phyloP scores from a whole-genome alignment of 2,797 vertebrate genomes.

The Vireo griseus region DNA sequence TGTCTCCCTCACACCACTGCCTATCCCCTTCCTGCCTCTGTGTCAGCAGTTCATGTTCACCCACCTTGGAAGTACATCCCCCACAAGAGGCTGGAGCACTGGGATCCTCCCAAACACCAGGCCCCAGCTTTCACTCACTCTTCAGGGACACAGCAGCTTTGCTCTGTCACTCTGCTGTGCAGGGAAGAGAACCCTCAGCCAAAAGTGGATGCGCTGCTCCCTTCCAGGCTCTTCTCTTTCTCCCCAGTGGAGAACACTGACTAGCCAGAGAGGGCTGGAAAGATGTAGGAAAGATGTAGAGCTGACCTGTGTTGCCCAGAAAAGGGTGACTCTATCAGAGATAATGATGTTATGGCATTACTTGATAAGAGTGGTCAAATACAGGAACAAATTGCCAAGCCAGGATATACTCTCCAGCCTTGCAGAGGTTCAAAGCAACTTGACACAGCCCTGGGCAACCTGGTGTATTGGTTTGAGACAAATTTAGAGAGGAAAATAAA shows the following conservation, averaged over 20 bases:
- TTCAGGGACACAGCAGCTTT: neutral
- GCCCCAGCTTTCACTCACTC: neutral
- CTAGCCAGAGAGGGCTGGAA: neutral
- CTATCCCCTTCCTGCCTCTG: neutral
- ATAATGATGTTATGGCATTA: fast-evolving
- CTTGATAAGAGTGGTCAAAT: neutral
- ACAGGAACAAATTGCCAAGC: neutral
- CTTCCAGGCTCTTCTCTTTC: neutral
- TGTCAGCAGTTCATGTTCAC: neutral
- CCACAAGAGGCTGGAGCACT: neutral
- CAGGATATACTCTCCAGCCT: neutral
- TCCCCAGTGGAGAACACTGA: neutral
- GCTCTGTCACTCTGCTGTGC: neutral
- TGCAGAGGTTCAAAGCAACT: fast-evolving
- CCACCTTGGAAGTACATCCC: neutral
- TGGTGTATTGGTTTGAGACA: too few species aligned
- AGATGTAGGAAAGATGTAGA: neutral
- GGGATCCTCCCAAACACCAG: neutral
- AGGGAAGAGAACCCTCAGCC: neutral
- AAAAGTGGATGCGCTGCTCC: neutral
- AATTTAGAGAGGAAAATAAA: too few species aligned
- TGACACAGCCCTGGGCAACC: neutral
- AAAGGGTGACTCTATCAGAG: neutral
- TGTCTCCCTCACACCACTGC: fast-evolving
- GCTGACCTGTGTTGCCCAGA: neutral